Percentiles rank a stretch among this genome's conserved stretches.
Evolutionary conservation across 2,113 vertebrate species (phyloP).

Genomic region (Lasiurus borealis): DNA sequence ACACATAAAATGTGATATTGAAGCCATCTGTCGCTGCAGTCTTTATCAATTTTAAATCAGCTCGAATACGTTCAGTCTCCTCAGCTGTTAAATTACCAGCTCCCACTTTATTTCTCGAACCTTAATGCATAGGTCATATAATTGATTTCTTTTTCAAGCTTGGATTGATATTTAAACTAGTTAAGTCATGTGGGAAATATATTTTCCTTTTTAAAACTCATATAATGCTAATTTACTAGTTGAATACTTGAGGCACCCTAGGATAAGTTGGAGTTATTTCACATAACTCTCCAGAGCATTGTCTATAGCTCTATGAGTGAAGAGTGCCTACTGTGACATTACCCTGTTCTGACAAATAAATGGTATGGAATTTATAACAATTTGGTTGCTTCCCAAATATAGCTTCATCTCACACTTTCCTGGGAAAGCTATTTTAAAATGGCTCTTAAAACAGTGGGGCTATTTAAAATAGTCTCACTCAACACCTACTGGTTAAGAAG

Average conservation of each 20-base stretch:
- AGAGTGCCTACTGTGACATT: not conserved
- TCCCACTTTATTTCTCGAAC: slow-evolving; percentile 18
- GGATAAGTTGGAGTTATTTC: not conserved
- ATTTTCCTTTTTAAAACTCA: slow-evolving; percentile 33
- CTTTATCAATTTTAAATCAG: slow-evolving; percentile 72
- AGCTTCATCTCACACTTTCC: not conserved
- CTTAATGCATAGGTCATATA: slow-evolving; percentile 53
- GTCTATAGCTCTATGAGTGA: not conserved
- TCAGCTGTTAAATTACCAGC: slow-evolving; percentile 71
- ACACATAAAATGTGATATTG: slow-evolving; percentile 72
- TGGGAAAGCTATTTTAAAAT: slow-evolving; percentile 12
- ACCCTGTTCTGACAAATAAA: not conserved
- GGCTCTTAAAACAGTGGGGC: not conserved
- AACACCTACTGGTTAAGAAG: not conserved
- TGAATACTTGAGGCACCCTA: not conserved
- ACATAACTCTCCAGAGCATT: not conserved
- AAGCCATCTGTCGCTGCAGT: slow-evolving; percentile 68
- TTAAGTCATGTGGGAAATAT: slow-evolving; percentile 35
- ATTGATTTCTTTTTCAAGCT: slow-evolving; percentile 60
- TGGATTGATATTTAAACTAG: slow-evolving; percentile 71
- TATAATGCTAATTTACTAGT: slow-evolving; percentile 44
- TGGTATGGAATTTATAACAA: not conserved
- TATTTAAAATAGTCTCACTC: not conserved
- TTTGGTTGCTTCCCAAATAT: not conserved
- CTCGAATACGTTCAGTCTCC: slow-evolving; percentile 54